phyloP scores from a whole-genome alignment of 2,888 invertebrate genomes.

The Melangyna quadrimaculata region DNA sequence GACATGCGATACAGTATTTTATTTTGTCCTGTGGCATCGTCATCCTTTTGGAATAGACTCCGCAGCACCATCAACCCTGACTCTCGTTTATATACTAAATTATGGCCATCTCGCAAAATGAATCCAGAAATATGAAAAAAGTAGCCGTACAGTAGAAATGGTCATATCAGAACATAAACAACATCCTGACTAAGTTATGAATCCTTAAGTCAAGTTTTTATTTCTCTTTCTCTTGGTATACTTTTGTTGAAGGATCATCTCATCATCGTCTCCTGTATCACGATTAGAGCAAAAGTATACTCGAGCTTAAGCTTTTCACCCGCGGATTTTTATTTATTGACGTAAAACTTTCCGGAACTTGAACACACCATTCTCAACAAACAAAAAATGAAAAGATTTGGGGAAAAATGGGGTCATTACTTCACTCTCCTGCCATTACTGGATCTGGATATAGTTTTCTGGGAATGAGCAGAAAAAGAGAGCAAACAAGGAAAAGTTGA shows the following conservation, averaged over 20 bases:
- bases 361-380: constrained; percentile 31
- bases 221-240: neutral
- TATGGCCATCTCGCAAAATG: constrained; percentile 64
- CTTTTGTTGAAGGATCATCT: constrained; percentile 22
- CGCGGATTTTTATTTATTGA: constrained; percentile 71
- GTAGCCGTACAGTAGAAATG: constrained; percentile 16
- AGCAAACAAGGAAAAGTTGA: constrained; percentile 57
- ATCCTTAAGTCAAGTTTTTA: constrained; percentile 53
- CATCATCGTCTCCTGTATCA: constrained; percentile 6
- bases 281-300: neutral
- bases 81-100: constrained; percentile 35
- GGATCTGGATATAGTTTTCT: neutral
- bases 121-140: constrained; percentile 50
- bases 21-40: constrained; percentile 10
- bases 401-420: neutral
- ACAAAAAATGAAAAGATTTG: neutral
- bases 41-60: neutral
- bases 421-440: neutral
- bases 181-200: constrained; percentile 66
- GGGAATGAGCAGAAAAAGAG: constrained; percentile 17
- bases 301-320: constrained; percentile 54
- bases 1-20: constrained; percentile 52
- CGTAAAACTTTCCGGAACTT: constrained; percentile 63
- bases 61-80: neutral
- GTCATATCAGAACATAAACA: constrained; percentile 66